Evolutionary conservation across 2,888 invertebrate species (phyloP), one percentile per base, ranked within the genome.

Genomic region (Sicus ferrugineus): DNA sequence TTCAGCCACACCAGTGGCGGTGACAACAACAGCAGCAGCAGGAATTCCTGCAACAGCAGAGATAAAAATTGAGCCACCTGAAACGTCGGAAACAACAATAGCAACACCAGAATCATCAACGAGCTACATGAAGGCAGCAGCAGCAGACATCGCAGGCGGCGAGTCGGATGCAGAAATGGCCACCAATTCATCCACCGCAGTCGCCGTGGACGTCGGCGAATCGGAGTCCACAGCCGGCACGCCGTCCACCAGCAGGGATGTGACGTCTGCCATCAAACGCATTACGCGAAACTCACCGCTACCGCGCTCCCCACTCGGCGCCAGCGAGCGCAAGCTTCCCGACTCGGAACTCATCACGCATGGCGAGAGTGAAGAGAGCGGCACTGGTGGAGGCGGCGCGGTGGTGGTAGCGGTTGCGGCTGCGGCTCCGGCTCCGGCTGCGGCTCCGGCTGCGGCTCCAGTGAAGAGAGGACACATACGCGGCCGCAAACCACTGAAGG

Each of bases 401-500:
- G 38, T 38, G n/a, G 48, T 11, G 59, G 26, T 28, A 26, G 26
- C 19, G n/a, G 46, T 11, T 21, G 34, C 54, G 26, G 26, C 26
- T 52, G 2, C 58, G 30, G 6, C 59, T 19, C 16, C 62, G n/a
- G 28, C 62, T 14, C 26, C 46, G n/a, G n/a, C 46, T 28, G 28
- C 6, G 30, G 6, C 59, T 19, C 16, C 62, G n/a, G 28, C 62
- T 14, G 23, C 46, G n/a, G n/a, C 46, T 28, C n/a, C 6, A n/a
- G 31, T 16, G n/a, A 65, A 65, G 26, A 52, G 26, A 5, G 23
- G 48, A 19, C 31, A 61, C 3, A 78, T 80, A 71, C 80, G 81
- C 28, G 81, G 81, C 26, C 81, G 82, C 19, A 82, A 82, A 67
- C 79, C 81, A 4, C 72, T 82, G 30, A 82, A 82, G 70, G 79